phyloP scores from a whole-genome alignment of 1,140 invertebrate species.

The Bombus huntii region DNA sequence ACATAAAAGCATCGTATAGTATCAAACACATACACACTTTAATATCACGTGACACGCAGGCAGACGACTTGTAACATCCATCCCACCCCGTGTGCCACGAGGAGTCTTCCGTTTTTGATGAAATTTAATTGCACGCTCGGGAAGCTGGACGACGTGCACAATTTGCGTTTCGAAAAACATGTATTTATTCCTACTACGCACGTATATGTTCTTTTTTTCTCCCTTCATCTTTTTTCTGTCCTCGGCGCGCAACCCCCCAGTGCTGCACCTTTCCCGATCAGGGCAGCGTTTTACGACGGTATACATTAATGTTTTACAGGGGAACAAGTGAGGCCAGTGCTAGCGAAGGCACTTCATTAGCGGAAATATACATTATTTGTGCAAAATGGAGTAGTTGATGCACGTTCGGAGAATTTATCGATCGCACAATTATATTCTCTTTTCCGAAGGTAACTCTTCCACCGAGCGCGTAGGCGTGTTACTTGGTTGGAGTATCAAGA shows the following conservation, averaged over 20 bases:
- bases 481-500: slow-evolving; percentile 4
- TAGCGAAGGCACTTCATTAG: slow-evolving; percentile 47
- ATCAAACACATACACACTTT: not conserved
- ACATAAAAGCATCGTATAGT: not conserved
- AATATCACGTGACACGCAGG: slow-evolving; percentile 11
- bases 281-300: slow-evolving; percentile 35
- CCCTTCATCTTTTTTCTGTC: not conserved
- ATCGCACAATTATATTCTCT: slow-evolving; percentile 49
- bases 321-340: slow-evolving; percentile 20
- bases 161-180: slow-evolving; percentile 30
- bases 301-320: slow-evolving; percentile 45
- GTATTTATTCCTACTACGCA: not conserved
- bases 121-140: slow-evolving; percentile 53
- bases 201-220: not conserved
- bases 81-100: not conserved
- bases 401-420: slow-evolving; percentile 48
- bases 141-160: not conserved
- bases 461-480: slow-evolving; percentile 48
- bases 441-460: slow-evolving; percentile 47
- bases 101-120: slow-evolving; percentile 26
- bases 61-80: slow-evolving; percentile 18
- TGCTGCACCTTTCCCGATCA: not conserved
- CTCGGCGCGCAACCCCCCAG: not conserved
- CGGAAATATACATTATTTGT: slow-evolving; percentile 50
- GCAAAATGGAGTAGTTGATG: slow-evolving; percentile 48